A percentile compares a stretch with the other conserved stretches of the same genome.
Conservation (phyloP, 37 sponge, comb jelly and placozoan genomes). For the Crambe crambe region DNA sequence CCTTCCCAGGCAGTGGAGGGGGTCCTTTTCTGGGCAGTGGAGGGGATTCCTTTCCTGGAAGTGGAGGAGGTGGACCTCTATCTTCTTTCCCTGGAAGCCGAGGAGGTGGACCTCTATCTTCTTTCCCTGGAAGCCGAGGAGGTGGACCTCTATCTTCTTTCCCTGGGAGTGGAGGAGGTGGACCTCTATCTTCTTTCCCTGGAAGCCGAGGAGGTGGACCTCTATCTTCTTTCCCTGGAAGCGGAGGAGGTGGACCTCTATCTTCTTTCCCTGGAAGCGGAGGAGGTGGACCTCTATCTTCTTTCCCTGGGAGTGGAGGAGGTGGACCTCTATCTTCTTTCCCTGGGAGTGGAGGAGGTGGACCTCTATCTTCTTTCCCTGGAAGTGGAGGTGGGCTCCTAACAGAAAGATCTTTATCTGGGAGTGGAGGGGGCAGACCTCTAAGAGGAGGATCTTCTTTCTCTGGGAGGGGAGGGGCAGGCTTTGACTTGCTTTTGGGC, state of each 20-base stretch:
- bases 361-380: background rate
- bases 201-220: background rate
- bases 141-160: background rate
- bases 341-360: background rate
- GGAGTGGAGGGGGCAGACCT: background rate
- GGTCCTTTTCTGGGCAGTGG: background rate
- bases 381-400: background rate
- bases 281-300: background rate
- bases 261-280: background rate
- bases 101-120: background rate
- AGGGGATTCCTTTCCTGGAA: background rate
- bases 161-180: background rate
- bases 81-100: no score
- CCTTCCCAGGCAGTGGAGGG: conserved; percentile 22
- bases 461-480: background rate
- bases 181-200: no score
- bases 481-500: no score
- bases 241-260: background rate
- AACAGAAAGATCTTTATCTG: background rate
- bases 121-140: background rate
- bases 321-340: background rate
- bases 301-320: background rate
- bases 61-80: background rate
- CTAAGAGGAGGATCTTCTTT: background rate
- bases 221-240: background rate